These are phyloP conservation scores for Spodoptera frugiperda DNA, from an alignment of 1,140 invertebrate genomes.

Conservation along the genomic window DNA sequence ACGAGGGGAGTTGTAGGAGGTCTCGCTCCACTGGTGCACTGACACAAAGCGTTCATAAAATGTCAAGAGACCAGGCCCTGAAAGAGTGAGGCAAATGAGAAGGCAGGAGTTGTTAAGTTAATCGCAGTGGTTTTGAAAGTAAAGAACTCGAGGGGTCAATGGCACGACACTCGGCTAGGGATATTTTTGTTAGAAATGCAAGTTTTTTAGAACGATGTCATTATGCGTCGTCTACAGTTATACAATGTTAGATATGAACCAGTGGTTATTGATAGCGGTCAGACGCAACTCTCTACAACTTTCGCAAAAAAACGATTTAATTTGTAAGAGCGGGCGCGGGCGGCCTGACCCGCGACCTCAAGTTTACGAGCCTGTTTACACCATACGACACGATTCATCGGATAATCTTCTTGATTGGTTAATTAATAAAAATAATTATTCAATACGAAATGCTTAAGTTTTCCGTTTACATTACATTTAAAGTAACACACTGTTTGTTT, in stretches of 20 bases:
- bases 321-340: not conserved
- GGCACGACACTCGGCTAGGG: not conserved
- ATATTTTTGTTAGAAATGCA: not conserved
- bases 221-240: too few species aligned
- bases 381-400: conserved; percentile 1
- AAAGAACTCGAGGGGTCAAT: conserved; percentile 21
- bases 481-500: too few species aligned
- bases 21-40: conserved; percentile 51
- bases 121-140: conserved; percentile 45
- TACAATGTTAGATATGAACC: not conserved
- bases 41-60: conserved; percentile 70
- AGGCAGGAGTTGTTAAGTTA: conserved; percentile 47
- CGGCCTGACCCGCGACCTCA: conserved; percentile 10
- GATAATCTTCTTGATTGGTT: not conserved
- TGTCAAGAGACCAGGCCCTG: conserved; percentile 62
- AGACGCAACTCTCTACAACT: conserved; percentile 17
- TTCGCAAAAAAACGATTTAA: conserved; percentile 34
- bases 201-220: too few species aligned
- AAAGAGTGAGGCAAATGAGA: conserved; percentile 55
- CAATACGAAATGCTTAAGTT: too few species aligned
- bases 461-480: too few species aligned
- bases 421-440: not conserved
- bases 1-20: conserved; percentile 36
- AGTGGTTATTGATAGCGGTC: conserved; percentile 22
- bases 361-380: not conserved